These are phyloP conservation scores for Bombus ignitus DNA, from an alignment of 1,140 invertebrate species.

Conservation along the genomic window DNA sequence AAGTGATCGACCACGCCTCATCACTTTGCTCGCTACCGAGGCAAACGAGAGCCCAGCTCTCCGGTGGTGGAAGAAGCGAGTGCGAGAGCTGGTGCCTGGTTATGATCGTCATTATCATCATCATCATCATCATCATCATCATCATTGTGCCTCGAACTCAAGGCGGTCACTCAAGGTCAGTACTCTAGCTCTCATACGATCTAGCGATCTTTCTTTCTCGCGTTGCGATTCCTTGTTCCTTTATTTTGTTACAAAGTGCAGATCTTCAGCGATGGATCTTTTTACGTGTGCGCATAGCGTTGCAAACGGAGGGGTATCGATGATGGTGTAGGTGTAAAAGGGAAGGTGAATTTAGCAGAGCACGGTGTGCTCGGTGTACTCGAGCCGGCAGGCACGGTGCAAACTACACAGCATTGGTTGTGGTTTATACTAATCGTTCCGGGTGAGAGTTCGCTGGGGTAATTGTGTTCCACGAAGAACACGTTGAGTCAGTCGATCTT, in stretches of 20 bases:
- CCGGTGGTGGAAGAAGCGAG: slow-evolving; percentile 41
- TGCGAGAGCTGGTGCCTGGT: slow-evolving; percentile 40
- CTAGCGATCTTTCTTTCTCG: not conserved
- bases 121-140: slow-evolving; percentile 46
- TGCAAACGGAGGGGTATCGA: not conserved
- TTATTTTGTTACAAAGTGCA: slow-evolving; percentile 5
- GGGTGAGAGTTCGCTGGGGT: not conserved
- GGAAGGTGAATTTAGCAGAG: slow-evolving; percentile 10
- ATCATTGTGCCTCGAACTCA: slow-evolving; percentile 37
- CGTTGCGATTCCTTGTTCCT: not conserved
- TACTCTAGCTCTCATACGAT: slow-evolving; percentile 34
- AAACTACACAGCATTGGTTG: not conserved
- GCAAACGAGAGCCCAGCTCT: slow-evolving; percentile 44
- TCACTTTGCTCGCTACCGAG: slow-evolving; percentile 76
- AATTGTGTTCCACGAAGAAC: not conserved
- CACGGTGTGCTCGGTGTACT: not conserved
- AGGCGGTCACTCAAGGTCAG: slow-evolving; percentile 43
- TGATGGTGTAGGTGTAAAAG: not conserved
- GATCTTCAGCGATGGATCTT: not conserved
- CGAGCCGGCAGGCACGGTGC: not conserved
- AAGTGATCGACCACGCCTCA: slow-evolving; percentile 80
- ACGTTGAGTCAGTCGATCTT: not conserved
- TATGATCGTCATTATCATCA: slow-evolving; percentile 56
- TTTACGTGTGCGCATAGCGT: not conserved
- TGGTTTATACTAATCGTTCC: slow-evolving; percentile 16